phyloP scores from a whole-genome alignment of 2,797 vertebrate species.

The Danio choprae region DNA sequence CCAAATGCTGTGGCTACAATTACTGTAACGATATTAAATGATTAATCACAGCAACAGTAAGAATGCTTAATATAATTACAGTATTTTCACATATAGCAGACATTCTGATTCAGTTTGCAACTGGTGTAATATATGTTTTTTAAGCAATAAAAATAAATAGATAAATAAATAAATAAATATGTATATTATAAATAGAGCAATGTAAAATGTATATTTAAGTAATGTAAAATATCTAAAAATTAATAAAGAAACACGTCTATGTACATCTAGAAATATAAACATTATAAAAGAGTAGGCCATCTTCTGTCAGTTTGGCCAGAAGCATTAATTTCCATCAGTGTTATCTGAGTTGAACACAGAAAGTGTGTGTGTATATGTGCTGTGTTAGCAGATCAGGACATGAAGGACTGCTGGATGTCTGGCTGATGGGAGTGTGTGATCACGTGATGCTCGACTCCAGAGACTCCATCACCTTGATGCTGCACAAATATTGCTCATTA shows the following conservation, averaged over 20 bases:
- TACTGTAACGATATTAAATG: constrained; percentile 11
- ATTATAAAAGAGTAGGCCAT: neutral
- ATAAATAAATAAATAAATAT: too few species aligned
- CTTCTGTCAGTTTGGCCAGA: neutral
- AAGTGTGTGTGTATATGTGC: neutral
- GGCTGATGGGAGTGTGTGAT: constrained; percentile 50
- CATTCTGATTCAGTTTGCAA: too few species aligned
- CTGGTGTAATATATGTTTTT: too few species aligned
- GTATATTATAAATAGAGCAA: too few species aligned
- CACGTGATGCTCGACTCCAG: constrained; percentile 61
- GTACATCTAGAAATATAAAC: too few species aligned
- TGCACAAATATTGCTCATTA: constrained; percentile 81
- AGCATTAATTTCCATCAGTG: neutral
- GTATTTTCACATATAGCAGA: neutral
- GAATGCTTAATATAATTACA: constrained; percentile 7
- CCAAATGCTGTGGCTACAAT: too few species aligned
- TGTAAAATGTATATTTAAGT: too few species aligned
- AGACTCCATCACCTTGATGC: constrained; percentile 66
- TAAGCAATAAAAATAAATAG: too few species aligned
- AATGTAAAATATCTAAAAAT: too few species aligned
- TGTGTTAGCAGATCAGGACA: neutral
- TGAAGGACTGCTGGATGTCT: constrained; percentile 17
- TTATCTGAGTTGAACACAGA: neutral
- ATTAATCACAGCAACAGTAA: neutral
- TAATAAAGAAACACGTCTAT: too few species aligned